Base-by-base conservation (phyloP, 2,888 invertebrate species). In the Idaea biselata region DNA sequence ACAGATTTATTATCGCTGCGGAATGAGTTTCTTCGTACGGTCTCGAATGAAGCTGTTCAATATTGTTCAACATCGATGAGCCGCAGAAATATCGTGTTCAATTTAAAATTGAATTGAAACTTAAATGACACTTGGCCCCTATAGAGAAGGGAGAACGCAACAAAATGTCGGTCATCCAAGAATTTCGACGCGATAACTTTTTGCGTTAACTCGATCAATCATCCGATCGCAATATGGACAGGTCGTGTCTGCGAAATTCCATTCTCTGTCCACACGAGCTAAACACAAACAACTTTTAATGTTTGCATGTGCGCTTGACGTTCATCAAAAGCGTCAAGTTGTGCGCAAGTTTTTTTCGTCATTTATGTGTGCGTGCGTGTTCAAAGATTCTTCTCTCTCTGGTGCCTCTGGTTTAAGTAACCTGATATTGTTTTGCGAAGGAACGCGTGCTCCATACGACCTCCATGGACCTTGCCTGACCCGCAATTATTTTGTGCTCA, bases 361-460 rank as follows among this genome's bases (percentile, higher is more conserved):
- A 18, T 63, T 54, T 59, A 65, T 25, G 56, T 33, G 69, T 68
- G 59, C 63, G 60, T 60, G 62, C 60, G 18, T 53, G 56, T 33
- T 54, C 59, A 31, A 58, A 68, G 72, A 69, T 70, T 68, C 66
- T 32, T 32, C 44, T 44, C 44, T 44, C 44, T 44, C 44, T 44
- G 44, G 44, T 44, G 44, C 44, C 67, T 69, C 71, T 69, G 73
- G 73, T 68, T 75, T 62, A 68, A 62, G 88, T 86, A 89, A 89
- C 83, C 79, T 74, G 89, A 89, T 83, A 88, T 82, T 88, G 86
- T 89, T 89, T 87, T 87, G 81, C 78, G 75, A 77, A 73, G 79
- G 77, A 83, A 81, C 87, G 87, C 87, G 86, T 86, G 85, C 76
- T 80, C 68, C 78, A 79, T 81, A 82, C 87, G 90, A 88, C 89